Evolutionary conservation across 2,888 invertebrate genomes (phyloP).

Genomic region (Poecilus cupreus): DNA sequence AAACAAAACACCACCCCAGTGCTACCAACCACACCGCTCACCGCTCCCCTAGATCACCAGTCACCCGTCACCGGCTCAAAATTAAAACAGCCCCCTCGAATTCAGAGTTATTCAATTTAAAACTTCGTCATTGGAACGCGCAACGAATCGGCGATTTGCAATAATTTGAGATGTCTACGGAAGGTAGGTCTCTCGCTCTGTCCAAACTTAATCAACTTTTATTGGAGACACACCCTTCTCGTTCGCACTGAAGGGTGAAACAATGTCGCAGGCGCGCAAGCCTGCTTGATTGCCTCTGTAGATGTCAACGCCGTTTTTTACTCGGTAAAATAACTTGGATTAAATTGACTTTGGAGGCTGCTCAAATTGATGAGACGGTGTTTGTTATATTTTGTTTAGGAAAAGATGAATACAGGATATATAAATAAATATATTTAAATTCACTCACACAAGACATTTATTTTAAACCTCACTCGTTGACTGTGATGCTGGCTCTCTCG

Average conservation of each 20-base stretch:
- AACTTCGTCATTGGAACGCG: conserved; percentile 70
- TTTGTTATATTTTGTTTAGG: too few species aligned
- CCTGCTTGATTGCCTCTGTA: conserved; percentile 21
- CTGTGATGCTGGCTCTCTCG: too few species aligned
- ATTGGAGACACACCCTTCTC: conserved; percentile 53
- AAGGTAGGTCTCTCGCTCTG: neutral
- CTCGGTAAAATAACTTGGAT: conserved; percentile 43
- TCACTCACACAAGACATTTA: too few species aligned
- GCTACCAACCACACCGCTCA: conserved; percentile 6
- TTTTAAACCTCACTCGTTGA: too few species aligned
- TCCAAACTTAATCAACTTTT: conserved; percentile 58
- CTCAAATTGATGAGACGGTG: too few species aligned
- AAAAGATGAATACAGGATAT: too few species aligned
- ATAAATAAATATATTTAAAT: too few species aligned
- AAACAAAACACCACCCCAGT: conserved; percentile 24
- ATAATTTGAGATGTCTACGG: conserved; percentile 65
- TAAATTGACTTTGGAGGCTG: conserved; percentile 34
- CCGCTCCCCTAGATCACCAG: neutral
- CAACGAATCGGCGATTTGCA: conserved; percentile 72
- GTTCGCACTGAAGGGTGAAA: conserved; percentile 47
- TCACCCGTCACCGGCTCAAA: neutral
- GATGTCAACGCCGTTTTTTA: conserved; percentile 13
- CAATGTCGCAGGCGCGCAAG: conserved; percentile 1
- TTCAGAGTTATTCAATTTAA: conserved; percentile 71
- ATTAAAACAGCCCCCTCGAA: conserved; percentile 37